These are phyloP conservation scores for Falco columbarius DNA, from an alignment of 2,797 vertebrate species.

Conservation along the genomic window DNA sequence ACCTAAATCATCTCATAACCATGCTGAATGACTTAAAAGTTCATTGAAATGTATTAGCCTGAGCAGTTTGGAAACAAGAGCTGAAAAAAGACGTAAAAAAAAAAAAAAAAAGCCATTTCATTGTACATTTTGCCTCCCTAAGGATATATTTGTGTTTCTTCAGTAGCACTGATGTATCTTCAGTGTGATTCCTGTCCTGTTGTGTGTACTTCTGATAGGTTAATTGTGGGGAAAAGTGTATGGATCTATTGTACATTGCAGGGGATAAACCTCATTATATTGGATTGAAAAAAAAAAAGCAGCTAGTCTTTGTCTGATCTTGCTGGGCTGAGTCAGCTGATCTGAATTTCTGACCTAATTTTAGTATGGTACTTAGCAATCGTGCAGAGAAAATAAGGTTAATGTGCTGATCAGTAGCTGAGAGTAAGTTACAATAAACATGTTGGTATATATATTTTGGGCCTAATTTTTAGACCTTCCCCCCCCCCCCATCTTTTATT, in stretches of 20 bases:
- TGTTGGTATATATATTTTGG: not conserved
- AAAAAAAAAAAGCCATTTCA: not conserved
- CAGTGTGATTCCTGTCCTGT: not conserved
- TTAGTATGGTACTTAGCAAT: slow-evolving; percentile 54
- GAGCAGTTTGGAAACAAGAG: not conserved
- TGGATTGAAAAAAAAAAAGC: not conserved
- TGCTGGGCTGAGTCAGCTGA: slow-evolving; percentile 70
- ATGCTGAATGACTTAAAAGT: not conserved
- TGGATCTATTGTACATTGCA: not conserved
- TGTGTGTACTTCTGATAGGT: not conserved
- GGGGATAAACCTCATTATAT: not conserved
- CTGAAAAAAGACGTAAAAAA: not conserved
- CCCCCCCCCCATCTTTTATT: slow-evolving; percentile 20
- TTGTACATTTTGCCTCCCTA: not conserved
- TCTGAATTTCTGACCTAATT: slow-evolving; percentile 82
- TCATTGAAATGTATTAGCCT: slow-evolving; percentile 12
- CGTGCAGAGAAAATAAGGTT: slow-evolving; percentile 75
- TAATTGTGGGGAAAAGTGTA: slow-evolving; percentile 50
- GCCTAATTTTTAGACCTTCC: not conserved
- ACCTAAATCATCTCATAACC: slow-evolving; percentile 11
- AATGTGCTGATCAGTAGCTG: slow-evolving; percentile 63
- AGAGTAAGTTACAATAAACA: slow-evolving; percentile 59
- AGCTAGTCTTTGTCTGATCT: slow-evolving; percentile 48
- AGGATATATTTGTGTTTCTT: not conserved
- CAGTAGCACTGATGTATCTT: not conserved